These are phyloP conservation scores for Anastatus disparis DNA, from an alignment of 1,140 invertebrate genomes.

Conservation along the genomic window DNA sequence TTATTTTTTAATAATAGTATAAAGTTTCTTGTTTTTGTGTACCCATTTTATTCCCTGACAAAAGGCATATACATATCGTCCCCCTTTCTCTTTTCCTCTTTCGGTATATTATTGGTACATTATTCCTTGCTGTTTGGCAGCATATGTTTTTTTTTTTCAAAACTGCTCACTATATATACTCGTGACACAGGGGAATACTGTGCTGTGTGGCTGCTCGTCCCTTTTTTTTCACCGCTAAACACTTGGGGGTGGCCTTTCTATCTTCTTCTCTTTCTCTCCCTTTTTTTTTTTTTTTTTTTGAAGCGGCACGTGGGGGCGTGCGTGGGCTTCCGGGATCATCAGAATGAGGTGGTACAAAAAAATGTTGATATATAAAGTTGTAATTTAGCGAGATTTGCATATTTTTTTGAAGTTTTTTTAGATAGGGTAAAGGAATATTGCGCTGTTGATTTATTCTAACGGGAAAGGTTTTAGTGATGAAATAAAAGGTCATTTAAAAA, in stretches of 20 bases:
- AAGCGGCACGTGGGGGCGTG: slow-evolving; percentile 12
- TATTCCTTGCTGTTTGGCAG: slow-evolving; percentile 3
- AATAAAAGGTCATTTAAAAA: no score
- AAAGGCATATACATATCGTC: not conserved
- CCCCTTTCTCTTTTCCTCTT: no score
- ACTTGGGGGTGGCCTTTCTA: not conserved
- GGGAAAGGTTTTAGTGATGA: no score
- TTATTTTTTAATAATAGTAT: slow-evolving; percentile 32
- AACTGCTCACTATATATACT: slow-evolving; percentile 22
- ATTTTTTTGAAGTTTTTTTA: no score
- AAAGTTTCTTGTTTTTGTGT: slow-evolving; percentile 27
- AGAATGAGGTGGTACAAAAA: not conserved
- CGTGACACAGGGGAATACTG: slow-evolving; percentile 22
- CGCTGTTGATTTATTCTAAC: no score
- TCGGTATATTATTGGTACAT: slow-evolving; percentile 31
- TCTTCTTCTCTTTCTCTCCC: not conserved
- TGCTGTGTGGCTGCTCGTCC: not conserved
- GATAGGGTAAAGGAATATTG: no score
- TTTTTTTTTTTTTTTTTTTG: not conserved
- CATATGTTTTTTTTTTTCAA: no score
- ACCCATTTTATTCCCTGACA: not conserved
- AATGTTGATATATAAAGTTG: not conserved
- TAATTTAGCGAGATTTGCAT: slow-evolving; percentile 17
- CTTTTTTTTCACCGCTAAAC: not conserved
- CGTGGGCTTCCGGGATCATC: slow-evolving; percentile 1